phyloP scores from a whole-genome alignment of 2,888 invertebrate species.

The Melanargia galathea region DNA sequence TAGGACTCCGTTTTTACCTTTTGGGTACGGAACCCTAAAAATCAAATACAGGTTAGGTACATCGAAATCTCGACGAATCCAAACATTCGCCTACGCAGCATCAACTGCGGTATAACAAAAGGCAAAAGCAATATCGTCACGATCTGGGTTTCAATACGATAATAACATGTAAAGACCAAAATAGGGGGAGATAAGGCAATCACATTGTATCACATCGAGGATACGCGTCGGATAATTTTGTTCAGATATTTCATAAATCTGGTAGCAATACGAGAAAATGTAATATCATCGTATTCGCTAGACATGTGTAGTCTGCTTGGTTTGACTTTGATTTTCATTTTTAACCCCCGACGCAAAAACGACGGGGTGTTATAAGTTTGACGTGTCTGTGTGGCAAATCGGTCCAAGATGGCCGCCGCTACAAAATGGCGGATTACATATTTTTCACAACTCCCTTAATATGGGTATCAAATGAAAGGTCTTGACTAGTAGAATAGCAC shows the following conservation, averaged over 20 bases:
- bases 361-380: too few species aligned
- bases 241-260: constrained; percentile 64
- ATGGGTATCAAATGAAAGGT: too few species aligned
- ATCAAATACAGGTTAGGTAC: too few species aligned
- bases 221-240: constrained; percentile 63
- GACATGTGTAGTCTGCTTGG: constrained; percentile 36
- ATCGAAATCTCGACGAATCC: too few species aligned
- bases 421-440: too few species aligned
- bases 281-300: constrained; percentile 47
- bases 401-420: too few species aligned
- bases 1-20: too few species aligned
- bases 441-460: too few species aligned
- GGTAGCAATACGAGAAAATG: constrained; percentile 59
- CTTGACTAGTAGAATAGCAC: too few species aligned
- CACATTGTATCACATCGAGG: constrained; percentile 64
- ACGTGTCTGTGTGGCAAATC: too few species aligned
- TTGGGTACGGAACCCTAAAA: too few species aligned
- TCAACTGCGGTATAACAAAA: constrained; percentile 32
- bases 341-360: too few species aligned
- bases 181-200: constrained; percentile 62
- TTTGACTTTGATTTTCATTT: neutral
- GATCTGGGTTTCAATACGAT: constrained; percentile 59
- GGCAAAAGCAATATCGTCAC: constrained; percentile 40
- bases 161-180: constrained; percentile 66
- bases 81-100: constrained; percentile 33